phyloP scores from a whole-genome alignment of 1,140 invertebrate genomes.

The Sipha flava region DNA sequence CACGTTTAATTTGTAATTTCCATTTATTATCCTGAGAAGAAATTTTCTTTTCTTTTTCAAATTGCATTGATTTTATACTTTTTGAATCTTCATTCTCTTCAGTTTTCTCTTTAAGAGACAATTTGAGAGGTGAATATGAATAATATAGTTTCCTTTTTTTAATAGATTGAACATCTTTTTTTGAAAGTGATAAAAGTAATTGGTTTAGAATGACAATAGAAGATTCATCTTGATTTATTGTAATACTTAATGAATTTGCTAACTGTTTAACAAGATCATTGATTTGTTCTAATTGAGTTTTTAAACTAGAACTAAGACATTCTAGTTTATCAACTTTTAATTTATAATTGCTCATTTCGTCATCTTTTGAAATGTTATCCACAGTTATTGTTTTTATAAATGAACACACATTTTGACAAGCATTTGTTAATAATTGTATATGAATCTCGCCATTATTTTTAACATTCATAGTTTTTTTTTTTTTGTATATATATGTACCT shows the following conservation, averaged over 20 bases:
- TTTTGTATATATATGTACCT: background rate
- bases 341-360: background rate
- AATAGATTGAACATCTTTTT: background rate
- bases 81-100: background rate
- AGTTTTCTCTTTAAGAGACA: background rate
- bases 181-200: background rate
- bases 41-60: background rate
- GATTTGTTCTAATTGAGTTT: background rate
- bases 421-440: background rate
- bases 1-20: slow-evolving; percentile 5
- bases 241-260: background rate
- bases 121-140: slow-evolving; percentile 20
- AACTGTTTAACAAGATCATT: background rate
- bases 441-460: background rate
- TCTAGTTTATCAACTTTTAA: background rate
- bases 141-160: slow-evolving; percentile 11
- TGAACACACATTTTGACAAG: background rate
- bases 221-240: background rate
- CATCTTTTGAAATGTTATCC: background rate
- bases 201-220: background rate
- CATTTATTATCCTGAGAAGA: background rate
- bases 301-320: background rate
- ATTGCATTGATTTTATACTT: background rate
- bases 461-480: background rate
- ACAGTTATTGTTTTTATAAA: background rate